Evolutionary conservation across 2,888 invertebrate species (phyloP), one percentile per base, ranked within the genome.

Genomic region (Hypolimnas misippus): DNA sequence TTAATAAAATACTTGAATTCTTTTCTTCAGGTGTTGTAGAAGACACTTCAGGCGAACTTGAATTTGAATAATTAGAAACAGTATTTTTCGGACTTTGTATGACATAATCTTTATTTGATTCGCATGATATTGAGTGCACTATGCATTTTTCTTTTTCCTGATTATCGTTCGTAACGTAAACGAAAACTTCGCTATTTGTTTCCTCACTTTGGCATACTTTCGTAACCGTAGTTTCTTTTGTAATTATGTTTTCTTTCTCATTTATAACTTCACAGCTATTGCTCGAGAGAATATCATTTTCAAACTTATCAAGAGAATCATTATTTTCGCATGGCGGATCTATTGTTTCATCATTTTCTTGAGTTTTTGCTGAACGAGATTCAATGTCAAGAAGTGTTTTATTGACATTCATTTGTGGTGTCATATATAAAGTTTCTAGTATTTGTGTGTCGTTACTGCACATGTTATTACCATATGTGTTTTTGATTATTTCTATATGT

Each of bases 11-110:
- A 54, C 79, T 73, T 0, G 89, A 83, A 69, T 73, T 81, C 67
- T 82, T 90, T 65, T 91, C 91, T 73, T 92, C 91, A 16, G 87
- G 82, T n/a, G 91, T 92, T 16, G 91, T 92, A 17, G 91, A 91
- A 4, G 91, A 87, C 12, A 92, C 91, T 81, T 92, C 91, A 5
- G 91, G 89, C 4, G 90, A 91, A 73, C 87, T 89, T 29, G 73
- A 73, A 68, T 75, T 78, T 62, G 61, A 62, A 57, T 56, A 64
- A 46, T 38, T 53, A 12, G 54, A 57, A 10, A 77, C 76, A 52
- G 74, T 76, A 64, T 71, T 75, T 49, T 76, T 67, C 50, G 73
- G 74, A 65, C 76, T 79, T 52, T 75, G 69, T 65, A 82, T 76
- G 29, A 79, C 74, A 67, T 79, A 73, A 70, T 85, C 82, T 53